phyloP scores from a whole-genome alignment of 1,140 invertebrate genomes.

The Diorhabda carinulata region DNA sequence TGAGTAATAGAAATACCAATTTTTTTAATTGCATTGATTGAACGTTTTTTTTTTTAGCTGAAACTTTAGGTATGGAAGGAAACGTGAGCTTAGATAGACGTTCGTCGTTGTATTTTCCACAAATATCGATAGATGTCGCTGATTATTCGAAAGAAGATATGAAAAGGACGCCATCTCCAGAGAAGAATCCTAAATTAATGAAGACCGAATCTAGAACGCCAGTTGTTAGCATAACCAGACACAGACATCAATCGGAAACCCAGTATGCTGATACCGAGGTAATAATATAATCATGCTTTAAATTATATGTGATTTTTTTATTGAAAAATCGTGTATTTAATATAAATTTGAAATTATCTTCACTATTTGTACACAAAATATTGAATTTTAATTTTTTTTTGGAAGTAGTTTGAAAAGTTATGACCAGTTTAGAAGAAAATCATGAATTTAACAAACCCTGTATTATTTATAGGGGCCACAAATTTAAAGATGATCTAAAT shows the following conservation, averaged over 20 bases:
- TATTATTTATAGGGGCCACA: no score
- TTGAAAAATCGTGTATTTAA: background rate
- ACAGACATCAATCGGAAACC: constrained; percentile 54
- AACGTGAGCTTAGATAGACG: constrained; percentile 47
- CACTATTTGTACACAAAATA: background rate
- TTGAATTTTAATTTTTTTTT: background rate
- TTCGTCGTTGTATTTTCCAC: constrained; percentile 34
- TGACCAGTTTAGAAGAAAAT: no score
- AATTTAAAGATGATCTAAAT: no score
- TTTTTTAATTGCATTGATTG: background rate
- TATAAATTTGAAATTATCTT: no score
- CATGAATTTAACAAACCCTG: no score
- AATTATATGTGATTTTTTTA: background rate
- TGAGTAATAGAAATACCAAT: constrained; percentile 49
- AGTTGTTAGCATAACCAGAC: constrained; percentile 33
- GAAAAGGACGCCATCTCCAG: constrained; percentile 52
- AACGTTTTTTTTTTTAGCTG: constrained; percentile 52
- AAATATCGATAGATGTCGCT: constrained; percentile 25
- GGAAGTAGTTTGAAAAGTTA: no score
- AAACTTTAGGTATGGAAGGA: constrained; percentile 72
- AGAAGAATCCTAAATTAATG: constrained; percentile 20
- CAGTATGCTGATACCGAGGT: constrained; percentile 81
- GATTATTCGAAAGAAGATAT: constrained; percentile 25
- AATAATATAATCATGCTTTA: background rate
- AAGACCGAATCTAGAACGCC: constrained; percentile 21